phyloP scores from a whole-genome alignment of 2,888 invertebrate species.

The Romanomermis culicivorax region DNA sequence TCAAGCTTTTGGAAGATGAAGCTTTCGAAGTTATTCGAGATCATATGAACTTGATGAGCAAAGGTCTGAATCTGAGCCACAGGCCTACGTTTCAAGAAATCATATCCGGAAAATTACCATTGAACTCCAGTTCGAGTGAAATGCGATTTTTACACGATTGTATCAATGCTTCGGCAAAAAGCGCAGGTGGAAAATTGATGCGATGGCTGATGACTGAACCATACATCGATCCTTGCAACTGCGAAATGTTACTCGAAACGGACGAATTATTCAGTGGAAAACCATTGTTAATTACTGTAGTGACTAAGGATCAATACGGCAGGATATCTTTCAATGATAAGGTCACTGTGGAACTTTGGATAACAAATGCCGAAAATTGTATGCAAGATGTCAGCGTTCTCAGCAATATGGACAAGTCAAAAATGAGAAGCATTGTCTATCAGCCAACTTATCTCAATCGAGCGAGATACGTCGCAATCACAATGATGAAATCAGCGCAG shows the following conservation, averaged over 20 bases:
- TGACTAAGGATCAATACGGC: slow-evolving; percentile 73
- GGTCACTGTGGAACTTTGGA: slow-evolving; percentile 43
- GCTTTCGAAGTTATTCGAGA: slow-evolving; percentile 2
- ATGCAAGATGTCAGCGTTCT: background rate
- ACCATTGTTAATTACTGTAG: slow-evolving; percentile 57
- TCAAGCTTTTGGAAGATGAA: background rate
- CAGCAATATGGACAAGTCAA: background rate
- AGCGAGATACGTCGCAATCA: slow-evolving; percentile 57
- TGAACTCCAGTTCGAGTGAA: slow-evolving; percentile 49
- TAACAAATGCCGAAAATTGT: background rate
- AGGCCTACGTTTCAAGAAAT: slow-evolving; percentile 65
- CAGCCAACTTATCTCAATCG: slow-evolving; percentile 22
- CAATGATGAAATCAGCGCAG: slow-evolving; percentile 59
- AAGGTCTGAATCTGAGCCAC: slow-evolving; percentile 67
- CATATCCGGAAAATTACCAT: slow-evolving; percentile 59
- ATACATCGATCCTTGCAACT: slow-evolving; percentile 44
- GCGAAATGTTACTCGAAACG: slow-evolving; percentile 50
- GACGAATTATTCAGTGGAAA: slow-evolving; percentile 48
- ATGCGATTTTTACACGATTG: slow-evolving; percentile 76
- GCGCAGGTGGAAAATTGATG: slow-evolving; percentile 70
- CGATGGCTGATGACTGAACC: slow-evolving; percentile 84
- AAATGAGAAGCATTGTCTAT: slow-evolving; percentile 15
- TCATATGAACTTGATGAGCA: slow-evolving; percentile 45
- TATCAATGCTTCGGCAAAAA: slow-evolving; percentile 60
- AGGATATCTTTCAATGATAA: slow-evolving; percentile 61